Evolutionary conservation across 2,797 vertebrate genomes (phyloP).

Genomic region (Sebastes diaconus): DNA sequence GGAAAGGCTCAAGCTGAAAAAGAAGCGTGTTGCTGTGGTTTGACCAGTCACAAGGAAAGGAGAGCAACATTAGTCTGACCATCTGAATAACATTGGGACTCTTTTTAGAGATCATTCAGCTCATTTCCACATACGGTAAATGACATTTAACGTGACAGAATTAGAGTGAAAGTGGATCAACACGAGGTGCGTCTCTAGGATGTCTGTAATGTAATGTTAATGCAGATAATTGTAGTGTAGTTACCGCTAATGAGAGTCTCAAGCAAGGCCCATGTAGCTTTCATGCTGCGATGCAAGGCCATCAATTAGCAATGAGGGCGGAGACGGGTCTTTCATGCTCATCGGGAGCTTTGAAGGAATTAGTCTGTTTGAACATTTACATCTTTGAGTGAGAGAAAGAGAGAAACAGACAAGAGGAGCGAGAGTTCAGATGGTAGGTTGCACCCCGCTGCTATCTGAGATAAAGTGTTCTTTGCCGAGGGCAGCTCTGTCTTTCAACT

Average conservation of each 20-base stretch:
- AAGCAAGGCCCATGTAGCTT: conserved; percentile 53
- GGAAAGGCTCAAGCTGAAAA: background rate
- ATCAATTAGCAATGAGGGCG: conserved; percentile 75
- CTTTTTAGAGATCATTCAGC: conserved; percentile 1
- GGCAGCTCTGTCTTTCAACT: conserved; percentile 57
- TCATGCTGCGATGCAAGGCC: conserved; percentile 58
- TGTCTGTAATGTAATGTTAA: conserved; percentile 70
- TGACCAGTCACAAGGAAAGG: background rate
- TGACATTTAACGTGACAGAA: conserved; percentile 47
- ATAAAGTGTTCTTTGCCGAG: conserved; percentile 59
- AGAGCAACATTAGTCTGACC: background rate
- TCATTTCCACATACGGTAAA: conserved; percentile 9
- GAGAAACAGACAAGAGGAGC: conserved; percentile 34
- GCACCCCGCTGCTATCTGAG: conserved; percentile 65
- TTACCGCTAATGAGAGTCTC: conserved; percentile 69
- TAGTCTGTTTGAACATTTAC: conserved; percentile 77
- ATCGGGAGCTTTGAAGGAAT: conserved; percentile 63
- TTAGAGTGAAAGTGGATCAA: conserved; percentile 39
- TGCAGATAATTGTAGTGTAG: conserved; percentile 55
- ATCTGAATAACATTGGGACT: background rate
- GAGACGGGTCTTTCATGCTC: conserved; percentile 68
- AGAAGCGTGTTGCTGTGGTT: background rate
- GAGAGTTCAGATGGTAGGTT: conserved; percentile 29
- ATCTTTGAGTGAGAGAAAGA: conserved; percentile 52
- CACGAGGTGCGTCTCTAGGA: conserved; percentile 49